These are phyloP conservation scores for Muntiacus reevesi DNA, from an alignment of 2,113 vertebrate genomes.

Conservation along the genomic window DNA sequence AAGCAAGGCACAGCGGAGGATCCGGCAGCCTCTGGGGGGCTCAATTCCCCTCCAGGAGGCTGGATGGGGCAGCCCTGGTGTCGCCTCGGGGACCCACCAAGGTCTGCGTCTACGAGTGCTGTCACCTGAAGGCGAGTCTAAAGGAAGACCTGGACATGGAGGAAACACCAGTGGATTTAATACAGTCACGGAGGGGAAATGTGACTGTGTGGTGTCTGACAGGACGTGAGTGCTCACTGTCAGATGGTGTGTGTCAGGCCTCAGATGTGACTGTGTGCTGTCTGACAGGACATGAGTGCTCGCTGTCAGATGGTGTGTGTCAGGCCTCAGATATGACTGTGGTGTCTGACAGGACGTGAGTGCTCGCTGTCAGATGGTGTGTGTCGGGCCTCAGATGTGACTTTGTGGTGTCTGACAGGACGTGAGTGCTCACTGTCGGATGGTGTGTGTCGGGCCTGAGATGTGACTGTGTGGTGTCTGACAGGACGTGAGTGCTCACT, in stretches of 20 bases:
- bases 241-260: not conserved
- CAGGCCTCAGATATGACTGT: fast-evolving
- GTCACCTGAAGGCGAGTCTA: fast-evolving
- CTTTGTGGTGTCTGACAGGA: no score
- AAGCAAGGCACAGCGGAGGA: not conserved
- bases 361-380: no score
- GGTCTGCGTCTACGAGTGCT: fast-evolving
- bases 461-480: no score
- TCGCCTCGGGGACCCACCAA: fast-evolving
- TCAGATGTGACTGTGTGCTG: fast-evolving
- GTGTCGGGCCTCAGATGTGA: no score
- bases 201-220: fast-evolving
- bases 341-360: fast-evolving
- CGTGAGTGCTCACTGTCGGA: no score
- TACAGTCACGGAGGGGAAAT: not conserved
- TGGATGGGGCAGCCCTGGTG: fast-evolving
- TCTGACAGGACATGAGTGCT: no score
- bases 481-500: no score
- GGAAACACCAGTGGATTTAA: not conserved
- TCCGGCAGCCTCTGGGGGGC: not conserved
- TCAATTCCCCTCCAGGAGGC: not conserved
- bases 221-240: not conserved
- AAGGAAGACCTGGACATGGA: not conserved
- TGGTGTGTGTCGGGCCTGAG: fast-evolving
- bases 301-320: fast-evolving